Base-by-base conservation (phyloP, 2,888 invertebrate genomes). In the Zootermopsis nevadensis region DNA sequence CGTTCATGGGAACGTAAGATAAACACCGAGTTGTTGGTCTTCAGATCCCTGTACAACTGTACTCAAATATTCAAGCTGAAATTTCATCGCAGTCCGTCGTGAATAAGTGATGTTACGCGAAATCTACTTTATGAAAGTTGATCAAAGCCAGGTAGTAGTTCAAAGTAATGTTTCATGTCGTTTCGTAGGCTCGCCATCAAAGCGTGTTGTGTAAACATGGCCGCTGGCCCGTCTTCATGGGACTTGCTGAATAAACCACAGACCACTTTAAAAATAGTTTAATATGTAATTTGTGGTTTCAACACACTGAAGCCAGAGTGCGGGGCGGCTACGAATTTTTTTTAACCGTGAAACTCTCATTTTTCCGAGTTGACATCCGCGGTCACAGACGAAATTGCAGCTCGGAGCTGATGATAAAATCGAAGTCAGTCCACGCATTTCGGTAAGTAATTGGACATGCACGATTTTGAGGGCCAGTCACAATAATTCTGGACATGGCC, bases 71-170 rank as follows among this genome's bases (percentile, higher is more conserved):
- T 60, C 60, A 10, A 10, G 10, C 27, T 27, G 60, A 27, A 60
- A 60, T 60, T 60, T 60, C n/a, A 60, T 8, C 2, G 60, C 60
- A 27, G 60, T 27, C 8, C n/a, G 1, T 2, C 12, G n/a, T 27
- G 60, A 60, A 60, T 60, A 60, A 60, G n/a, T 60, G 60, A 60
- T 27, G 60, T n/a, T 60, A 60, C 60, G 15, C n/a, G n/a, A 60
- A 60, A 60, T 60, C 27, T 27, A 60, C 60, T 60, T 60, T 60
- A n/a, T 60, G 60, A 60, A 27, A 60, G 60, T 6, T 60, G 60
- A 60, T 27, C n/a, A 60, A 60, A n/a, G 0, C 27, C 60, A 60
- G 48, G 19, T 19, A 48, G 48, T 19, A 60, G 60, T n/a, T 60
- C 60, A 60, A 60, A 60, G 60, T 4, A 60, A n/a, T 60, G 60